Evolutionary conservation across 2,113 vertebrate genomes (phyloP).

Genomic region (Cichladusa arquata): DNA sequence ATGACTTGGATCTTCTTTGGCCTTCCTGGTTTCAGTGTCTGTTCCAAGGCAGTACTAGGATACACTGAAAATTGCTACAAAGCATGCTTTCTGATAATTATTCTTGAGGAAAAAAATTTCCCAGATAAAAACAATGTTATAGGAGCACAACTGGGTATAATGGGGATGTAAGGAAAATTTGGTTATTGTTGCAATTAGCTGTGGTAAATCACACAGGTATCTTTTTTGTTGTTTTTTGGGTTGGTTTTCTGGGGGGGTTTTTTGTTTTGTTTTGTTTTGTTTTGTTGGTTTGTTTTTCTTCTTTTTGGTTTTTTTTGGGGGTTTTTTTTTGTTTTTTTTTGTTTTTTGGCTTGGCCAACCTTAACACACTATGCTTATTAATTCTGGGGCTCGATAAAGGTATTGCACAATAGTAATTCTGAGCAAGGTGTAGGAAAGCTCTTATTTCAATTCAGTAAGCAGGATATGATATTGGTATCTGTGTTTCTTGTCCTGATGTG

Average conservation of each 20-base stretch:
- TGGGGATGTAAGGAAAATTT: background rate
- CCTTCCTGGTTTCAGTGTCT: background rate
- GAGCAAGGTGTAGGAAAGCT: background rate
- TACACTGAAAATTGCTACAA: background rate
- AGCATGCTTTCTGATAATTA: background rate
- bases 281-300: no score
- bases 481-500: background rate
- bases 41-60: background rate
- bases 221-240: background rate
- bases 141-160: accelerated
- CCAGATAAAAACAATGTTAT: accelerated
- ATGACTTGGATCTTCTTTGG: background rate
- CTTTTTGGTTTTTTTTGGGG: background rate
- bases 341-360: background rate
- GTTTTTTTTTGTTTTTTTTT: background rate
- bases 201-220: background rate
- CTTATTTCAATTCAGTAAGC: background rate
- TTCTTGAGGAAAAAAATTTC: background rate
- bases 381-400: background rate
- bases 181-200: background rate
- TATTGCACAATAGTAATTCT: background rate
- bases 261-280: background rate
- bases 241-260: no score
- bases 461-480: background rate
- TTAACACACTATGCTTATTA: background rate